phyloP scores from a whole-genome alignment of 2,797 vertebrate genomes.

The Syndactyla subalaris region DNA sequence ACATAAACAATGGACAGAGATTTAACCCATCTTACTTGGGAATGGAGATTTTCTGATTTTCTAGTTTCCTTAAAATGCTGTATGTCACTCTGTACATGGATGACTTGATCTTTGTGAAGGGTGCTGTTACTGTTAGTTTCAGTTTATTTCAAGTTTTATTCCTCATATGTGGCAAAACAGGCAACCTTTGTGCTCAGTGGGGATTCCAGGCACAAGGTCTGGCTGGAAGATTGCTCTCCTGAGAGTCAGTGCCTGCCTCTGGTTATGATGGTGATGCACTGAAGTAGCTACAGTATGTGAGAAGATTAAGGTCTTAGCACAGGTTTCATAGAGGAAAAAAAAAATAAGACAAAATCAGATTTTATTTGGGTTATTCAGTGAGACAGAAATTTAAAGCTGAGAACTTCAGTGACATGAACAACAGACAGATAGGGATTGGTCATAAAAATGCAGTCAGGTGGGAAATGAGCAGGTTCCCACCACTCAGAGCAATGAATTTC shows the following conservation, averaged over 20 bases:
- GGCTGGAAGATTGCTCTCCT: not conserved
- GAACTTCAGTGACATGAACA: not conserved
- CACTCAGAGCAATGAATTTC: not conserved
- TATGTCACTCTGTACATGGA: not conserved
- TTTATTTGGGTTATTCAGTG: not conserved
- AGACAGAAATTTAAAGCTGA: not conserved
- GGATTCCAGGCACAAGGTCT: not conserved
- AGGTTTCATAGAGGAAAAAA: not conserved
- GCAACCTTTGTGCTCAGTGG: not conserved
- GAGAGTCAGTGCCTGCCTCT: not conserved
- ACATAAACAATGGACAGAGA: not conserved
- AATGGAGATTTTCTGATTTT: not conserved
- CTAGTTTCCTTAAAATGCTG: not conserved
- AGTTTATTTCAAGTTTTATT: not conserved
- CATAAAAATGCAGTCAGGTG: not conserved
- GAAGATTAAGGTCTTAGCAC: not conserved
- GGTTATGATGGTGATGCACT: not conserved
- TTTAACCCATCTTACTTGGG: not conserved
- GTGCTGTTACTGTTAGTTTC: not conserved
- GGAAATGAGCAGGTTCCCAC: not conserved
- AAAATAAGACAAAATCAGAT: not conserved
- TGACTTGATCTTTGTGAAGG: not conserved
- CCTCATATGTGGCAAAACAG: not conserved
- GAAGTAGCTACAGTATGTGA: not conserved
- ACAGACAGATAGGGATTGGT: not conserved